Percentiles rank a stretch among this genome's conserved stretches.
Conservation (phyloP, 2,113 vertebrate species). For the Xiphias gladius region DNA sequence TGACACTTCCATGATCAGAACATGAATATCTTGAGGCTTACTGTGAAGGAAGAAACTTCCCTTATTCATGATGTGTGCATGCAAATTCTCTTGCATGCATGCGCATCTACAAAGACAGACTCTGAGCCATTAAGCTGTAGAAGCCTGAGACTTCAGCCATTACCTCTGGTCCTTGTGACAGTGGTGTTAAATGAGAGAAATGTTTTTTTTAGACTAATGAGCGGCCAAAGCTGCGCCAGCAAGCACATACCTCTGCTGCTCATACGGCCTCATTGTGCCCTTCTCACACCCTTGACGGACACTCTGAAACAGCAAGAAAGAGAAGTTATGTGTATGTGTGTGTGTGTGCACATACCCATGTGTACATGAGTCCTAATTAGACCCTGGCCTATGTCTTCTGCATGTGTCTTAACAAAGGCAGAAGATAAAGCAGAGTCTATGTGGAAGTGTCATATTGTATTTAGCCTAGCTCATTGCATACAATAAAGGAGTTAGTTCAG, state of each 20-base stretch:
- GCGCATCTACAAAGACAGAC: neutral
- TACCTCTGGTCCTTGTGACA: constrained; percentile 48
- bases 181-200: constrained; percentile 53
- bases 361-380: constrained; percentile 65
- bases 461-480: constrained; percentile 35
- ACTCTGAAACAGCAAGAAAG: constrained; percentile 56
- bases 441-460: constrained; percentile 49
- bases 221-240: constrained; percentile 48
- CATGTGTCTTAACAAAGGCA: constrained; percentile 59
- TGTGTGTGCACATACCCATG: constrained; percentile 14
- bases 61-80: constrained; percentile 20
- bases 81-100: constrained; percentile 2
- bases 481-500: constrained; percentile 49
- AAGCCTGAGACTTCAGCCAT: constrained; percentile 41
- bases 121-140: constrained; percentile 22
- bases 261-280: constrained; percentile 60
- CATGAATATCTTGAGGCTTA: neutral
- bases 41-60: neutral
- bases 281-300: constrained; percentile 66
- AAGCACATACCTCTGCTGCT: constrained; percentile 51
- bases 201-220: constrained; percentile 65
- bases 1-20: neutral
- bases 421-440: constrained; percentile 44
- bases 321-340: constrained; percentile 29
- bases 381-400: constrained; percentile 54